A percentile compares a stretch with the other conserved stretches of the same genome.
Conservation (phyloP, 2,888 invertebrate genomes). For the Deroplatys truncata region DNA sequence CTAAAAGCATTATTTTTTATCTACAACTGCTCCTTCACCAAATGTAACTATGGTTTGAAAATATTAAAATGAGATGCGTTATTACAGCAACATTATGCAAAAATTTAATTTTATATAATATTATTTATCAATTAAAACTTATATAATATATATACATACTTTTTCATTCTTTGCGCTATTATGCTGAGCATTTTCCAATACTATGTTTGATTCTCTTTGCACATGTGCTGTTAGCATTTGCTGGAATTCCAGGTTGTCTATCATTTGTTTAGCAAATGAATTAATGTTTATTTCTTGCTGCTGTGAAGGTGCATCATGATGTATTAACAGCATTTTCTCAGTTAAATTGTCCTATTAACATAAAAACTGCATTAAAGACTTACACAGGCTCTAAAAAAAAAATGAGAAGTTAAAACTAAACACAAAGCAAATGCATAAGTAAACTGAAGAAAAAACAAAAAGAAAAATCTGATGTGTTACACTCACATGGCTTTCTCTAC, state of each 20-base stretch:
- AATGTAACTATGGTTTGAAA: no score
- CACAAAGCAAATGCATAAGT: no score
- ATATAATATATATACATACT: background rate
- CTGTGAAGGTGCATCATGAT: background rate
- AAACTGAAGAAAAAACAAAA: no score
- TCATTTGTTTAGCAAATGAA: background rate
- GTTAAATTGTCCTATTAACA: background rate
- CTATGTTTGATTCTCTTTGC: slow-evolving; percentile 26
- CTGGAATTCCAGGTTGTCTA: background rate
- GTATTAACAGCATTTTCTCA: background rate
- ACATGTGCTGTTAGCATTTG: background rate
- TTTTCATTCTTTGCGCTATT: background rate
- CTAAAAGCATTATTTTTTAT: no score
- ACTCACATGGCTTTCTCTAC: no score
- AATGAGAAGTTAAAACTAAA: no score
- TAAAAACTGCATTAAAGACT: background rate
- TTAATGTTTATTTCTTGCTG: background rate
- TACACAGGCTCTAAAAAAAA: background rate
- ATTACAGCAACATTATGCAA: no score
- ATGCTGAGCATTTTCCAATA: slow-evolving; percentile 23
- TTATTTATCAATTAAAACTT: background rate
- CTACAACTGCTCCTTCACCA: no score
- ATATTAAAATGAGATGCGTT: no score
- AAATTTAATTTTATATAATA: background rate
- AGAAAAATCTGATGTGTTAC: no score